Evolutionary conservation across 2,888 invertebrate genomes (phyloP).

Genomic region (Sialis fuliginosa): DNA sequence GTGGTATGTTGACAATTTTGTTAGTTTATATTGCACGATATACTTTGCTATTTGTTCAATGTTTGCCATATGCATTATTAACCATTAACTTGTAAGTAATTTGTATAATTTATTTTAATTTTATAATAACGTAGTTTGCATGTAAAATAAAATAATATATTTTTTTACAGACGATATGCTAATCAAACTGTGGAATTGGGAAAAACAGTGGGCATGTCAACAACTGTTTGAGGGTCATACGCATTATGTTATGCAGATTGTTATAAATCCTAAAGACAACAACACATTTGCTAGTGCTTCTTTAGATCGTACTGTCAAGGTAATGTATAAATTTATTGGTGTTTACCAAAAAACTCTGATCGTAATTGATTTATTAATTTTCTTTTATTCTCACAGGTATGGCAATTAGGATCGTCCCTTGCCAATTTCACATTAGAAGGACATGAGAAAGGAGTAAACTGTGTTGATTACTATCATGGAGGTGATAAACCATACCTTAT

Average conservation of each 20-base stretch:
- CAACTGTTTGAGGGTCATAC: slow-evolving; percentile 99
- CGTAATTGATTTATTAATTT: slow-evolving; percentile 4
- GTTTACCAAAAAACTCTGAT: neutral
- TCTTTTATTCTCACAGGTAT: slow-evolving; percentile 38
- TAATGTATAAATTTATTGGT: slow-evolving; percentile 15
- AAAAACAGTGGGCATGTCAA: slow-evolving; percentile 93
- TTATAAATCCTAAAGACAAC: slow-evolving; percentile 98
- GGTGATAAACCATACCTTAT: slow-evolving; percentile 98
- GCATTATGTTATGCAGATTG: slow-evolving; percentile 99
- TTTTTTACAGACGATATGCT: slow-evolving; percentile 77
- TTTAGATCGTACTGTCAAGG: slow-evolving; percentile 91
- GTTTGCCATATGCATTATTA: neutral
- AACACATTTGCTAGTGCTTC: slow-evolving; percentile 99
- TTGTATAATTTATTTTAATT: too few species aligned
- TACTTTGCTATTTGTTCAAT: neutral
- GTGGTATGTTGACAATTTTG: slow-evolving; percentile 48
- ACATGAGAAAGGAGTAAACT: slow-evolving; percentile 97
- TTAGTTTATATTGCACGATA: neutral
- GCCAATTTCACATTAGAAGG: slow-evolving; percentile 97
- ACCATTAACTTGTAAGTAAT: neutral
- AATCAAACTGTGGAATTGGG: slow-evolving; percentile 99
- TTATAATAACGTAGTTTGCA: neutral
- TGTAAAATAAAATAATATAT: neutral
- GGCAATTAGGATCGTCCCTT: slow-evolving; percentile 95
- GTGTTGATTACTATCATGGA: slow-evolving; percentile 97